A percentile compares a stretch with the other conserved stretches of the same genome.
phyloP scores from a whole-genome alignment of 2,113 vertebrate species.

The Bubo bubo region DNA sequence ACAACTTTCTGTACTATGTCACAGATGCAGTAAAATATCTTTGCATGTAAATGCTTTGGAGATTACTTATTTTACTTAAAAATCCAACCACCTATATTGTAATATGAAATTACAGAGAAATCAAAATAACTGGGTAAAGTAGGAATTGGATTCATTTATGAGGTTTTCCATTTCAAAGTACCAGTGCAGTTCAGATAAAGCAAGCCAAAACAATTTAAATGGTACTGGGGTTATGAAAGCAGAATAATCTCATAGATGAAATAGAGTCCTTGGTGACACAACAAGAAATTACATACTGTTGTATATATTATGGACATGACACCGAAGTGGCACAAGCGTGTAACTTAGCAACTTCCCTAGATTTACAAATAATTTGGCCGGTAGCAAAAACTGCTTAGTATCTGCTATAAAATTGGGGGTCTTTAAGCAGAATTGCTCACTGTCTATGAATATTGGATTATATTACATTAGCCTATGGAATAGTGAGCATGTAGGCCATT shows the following conservation, averaged over 20 bases:
- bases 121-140: not conserved
- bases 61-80: not conserved
- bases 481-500: not conserved
- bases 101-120: not conserved
- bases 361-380: not conserved
- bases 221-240: not conserved
- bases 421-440: not conserved
- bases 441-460: not conserved
- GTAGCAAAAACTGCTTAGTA: not conserved
- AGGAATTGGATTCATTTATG: not conserved
- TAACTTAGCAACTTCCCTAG: not conserved
- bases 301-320: not conserved
- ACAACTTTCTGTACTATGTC: not conserved
- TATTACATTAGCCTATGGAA: not conserved
- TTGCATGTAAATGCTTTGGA: not conserved
- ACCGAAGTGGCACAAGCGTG: not conserved
- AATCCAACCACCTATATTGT: not conserved
- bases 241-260: not conserved
- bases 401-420: fast-evolving
- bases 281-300: not conserved
- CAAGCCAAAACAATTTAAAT: not conserved
- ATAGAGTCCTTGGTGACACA: not conserved
- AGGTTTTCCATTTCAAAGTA: not conserved
- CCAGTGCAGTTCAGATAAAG: not conserved
- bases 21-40: not conserved